These are phyloP conservation scores for Colaptes auratus DNA, from an alignment of 2,113 vertebrate species.

Conservation along the genomic window DNA sequence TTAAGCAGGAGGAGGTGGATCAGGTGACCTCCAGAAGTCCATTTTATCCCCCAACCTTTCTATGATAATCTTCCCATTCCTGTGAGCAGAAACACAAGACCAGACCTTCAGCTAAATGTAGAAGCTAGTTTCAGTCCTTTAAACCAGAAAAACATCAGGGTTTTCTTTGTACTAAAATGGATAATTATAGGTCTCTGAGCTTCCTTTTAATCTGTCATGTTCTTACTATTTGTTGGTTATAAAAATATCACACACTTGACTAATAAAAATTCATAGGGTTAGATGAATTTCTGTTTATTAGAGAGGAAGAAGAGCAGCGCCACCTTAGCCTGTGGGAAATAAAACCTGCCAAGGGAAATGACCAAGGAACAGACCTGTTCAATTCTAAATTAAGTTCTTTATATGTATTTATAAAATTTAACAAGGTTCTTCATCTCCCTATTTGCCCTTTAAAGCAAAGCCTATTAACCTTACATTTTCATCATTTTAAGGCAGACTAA, in stretches of 20 bases:
- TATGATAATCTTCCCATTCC: neutral
- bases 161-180: neutral
- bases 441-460: constrained; percentile 25
- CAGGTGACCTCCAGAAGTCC: neutral
- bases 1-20: neutral
- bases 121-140: neutral
- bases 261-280: neutral
- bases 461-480: neutral
- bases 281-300: neutral
- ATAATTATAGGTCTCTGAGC: neutral
- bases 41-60: neutral
- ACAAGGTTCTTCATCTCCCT: neutral
- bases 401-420: constrained; percentile 1
- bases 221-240: neutral
- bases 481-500: constrained; percentile 23
- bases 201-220: neutral
- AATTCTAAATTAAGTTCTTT: constrained; percentile 31
- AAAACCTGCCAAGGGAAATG: constrained; percentile 17
- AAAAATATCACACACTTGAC: neutral
- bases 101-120: neutral
- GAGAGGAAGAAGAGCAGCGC: neutral
- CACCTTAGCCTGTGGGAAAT: neutral
- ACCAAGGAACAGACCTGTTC: neutral
- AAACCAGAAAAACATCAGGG: neutral
- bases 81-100: neutral